These are phyloP conservation scores for Sesamia inferens DNA, from an alignment of 2,888 invertebrate species.

Conservation along the genomic window DNA sequence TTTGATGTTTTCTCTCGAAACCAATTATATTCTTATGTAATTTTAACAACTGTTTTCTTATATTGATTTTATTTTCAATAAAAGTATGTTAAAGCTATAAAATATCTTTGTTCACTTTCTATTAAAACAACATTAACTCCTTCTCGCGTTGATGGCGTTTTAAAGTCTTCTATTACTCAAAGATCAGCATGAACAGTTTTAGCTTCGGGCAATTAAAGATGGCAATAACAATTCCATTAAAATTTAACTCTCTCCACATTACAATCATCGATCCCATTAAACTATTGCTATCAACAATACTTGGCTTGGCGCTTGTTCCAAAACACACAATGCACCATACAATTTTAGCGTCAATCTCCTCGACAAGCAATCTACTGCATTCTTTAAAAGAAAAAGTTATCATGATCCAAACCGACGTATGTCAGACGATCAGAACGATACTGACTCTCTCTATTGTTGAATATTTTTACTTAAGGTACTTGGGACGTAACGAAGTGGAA, in stretches of 20 bases:
- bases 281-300: conserved; percentile 51
- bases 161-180: conserved; percentile 25
- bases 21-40: background rate
- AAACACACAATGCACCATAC: conserved; percentile 58
- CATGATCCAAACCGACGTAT: conserved; percentile 59
- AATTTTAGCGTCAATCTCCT: conserved; percentile 65
- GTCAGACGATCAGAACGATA: conserved; percentile 56
- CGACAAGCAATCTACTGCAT: conserved; percentile 64
- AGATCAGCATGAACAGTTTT: conserved; percentile 19
- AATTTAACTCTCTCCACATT: conserved; percentile 42
- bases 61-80: conserved; percentile 17
- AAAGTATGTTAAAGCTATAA: conserved; percentile 10
- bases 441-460: conserved; percentile 59
- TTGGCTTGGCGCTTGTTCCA: conserved; percentile 35
- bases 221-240: conserved; percentile 47
- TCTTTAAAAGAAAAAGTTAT: conserved; percentile 64
- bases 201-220: conserved; percentile 47
- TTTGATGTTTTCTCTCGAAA: conserved; percentile 12
- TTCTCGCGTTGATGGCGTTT: conserved; percentile 18
- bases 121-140: conserved; percentile 9
- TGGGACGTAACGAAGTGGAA: conserved; percentile 60
- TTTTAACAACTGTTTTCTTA: conserved; percentile 12
- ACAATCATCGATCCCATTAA: conserved; percentile 53
- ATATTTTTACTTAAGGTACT: conserved; percentile 53
- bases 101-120: conserved; percentile 34